Conservation (phyloP, 2,888 invertebrate genomes). For the Chouioia cunea region DNA sequence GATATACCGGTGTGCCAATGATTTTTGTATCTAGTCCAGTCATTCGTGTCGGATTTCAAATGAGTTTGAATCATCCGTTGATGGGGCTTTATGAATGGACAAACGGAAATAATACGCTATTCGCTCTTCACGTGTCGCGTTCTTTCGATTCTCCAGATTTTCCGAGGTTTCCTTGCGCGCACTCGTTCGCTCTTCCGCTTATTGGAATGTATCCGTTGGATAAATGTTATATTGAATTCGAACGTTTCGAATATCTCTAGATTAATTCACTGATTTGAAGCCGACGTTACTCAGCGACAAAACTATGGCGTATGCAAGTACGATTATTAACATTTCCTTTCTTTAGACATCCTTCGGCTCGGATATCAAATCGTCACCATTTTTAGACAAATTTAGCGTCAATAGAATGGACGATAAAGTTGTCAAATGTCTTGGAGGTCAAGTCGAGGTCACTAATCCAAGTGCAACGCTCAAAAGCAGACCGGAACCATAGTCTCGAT, state of each 20-base stretch:
- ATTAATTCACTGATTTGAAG: no score
- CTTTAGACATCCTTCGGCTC: no score
- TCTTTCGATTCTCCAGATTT: neutral
- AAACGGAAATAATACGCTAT: slow-evolving; percentile 7
- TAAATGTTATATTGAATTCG: no score
- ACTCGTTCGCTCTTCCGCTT: no score
- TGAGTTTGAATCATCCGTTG: slow-evolving; percentile 20
- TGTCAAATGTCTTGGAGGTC: slow-evolving; percentile 25
- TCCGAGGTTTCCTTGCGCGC: neutral
- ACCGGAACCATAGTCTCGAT: slow-evolving; percentile 37
- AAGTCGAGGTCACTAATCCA: slow-evolving; percentile 40
- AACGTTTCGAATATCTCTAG: no score
- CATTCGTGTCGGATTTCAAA: slow-evolving; percentile 29
- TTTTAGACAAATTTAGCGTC: no score
- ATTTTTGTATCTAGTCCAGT: slow-evolving; percentile 27
- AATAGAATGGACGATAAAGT: slow-evolving; percentile 1
- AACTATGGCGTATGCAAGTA: no score
- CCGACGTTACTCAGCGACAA: no score
- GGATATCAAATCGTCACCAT: no score
- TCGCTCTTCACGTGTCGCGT: neutral
- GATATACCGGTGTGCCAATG: neutral
- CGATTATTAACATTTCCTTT: no score
- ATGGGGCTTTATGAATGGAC: slow-evolving; percentile 13
- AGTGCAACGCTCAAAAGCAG: slow-evolving; percentile 47
- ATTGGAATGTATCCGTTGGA: no score